phyloP scores from a whole-genome alignment of 2,797 vertebrate genomes.

The Halcyon smyrnensis region DNA sequence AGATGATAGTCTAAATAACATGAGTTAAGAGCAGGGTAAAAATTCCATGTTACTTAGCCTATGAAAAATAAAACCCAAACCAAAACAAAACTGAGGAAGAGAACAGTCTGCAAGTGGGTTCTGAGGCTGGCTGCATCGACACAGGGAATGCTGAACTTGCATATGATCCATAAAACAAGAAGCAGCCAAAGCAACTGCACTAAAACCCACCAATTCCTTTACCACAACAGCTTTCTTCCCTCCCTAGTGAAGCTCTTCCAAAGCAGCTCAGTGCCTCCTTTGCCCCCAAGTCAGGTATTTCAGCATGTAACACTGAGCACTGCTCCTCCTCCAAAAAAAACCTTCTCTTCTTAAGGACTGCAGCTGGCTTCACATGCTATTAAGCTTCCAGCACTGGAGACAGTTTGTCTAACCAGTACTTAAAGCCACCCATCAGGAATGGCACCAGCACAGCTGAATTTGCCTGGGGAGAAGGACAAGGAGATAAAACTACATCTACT shows the following conservation, averaged over 20 bases:
- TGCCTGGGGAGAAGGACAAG: background rate
- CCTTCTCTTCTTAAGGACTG: background rate
- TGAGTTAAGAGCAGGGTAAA: background rate
- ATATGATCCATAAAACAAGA: background rate
- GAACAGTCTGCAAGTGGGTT: background rate
- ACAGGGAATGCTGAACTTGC: background rate
- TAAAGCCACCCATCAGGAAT: background rate
- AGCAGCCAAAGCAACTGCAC: background rate
- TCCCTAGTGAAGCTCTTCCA: background rate
- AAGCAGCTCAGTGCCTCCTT: background rate
- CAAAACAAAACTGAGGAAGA: background rate
- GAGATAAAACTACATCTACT: background rate
- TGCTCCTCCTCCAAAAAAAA: background rate
- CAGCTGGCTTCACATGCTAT: background rate
- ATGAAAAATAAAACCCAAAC: no score
- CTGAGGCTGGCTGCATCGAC: background rate
- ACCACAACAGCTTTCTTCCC: background rate
- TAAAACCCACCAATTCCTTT: background rate
- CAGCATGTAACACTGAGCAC: background rate
- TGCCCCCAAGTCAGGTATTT: rapidly evolving
- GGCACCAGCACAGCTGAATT: background rate
- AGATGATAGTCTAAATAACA: background rate
- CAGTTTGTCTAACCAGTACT: background rate
- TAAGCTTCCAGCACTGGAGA: background rate
- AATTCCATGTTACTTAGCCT: background rate